Evolutionary conservation across 2,888 invertebrate species (phyloP).

Genomic region (Schrankia costaestrigalis): DNA sequence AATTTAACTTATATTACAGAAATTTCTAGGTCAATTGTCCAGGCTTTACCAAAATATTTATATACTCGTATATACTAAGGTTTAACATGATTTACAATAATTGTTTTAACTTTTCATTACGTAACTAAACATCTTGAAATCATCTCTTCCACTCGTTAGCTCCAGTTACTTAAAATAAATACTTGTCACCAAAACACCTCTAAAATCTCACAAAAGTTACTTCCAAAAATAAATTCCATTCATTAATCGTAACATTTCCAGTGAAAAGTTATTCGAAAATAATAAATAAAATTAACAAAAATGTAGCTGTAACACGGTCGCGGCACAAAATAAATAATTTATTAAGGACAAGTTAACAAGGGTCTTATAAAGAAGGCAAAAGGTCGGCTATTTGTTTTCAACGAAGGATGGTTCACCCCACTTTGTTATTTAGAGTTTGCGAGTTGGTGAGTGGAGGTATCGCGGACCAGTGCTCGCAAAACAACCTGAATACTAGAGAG

Average conservation of each 20-base stretch:
- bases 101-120: no score
- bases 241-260: slow-evolving; percentile 38
- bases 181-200: no score
- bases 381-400: slow-evolving; percentile 79
- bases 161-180: no score
- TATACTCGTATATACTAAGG: no score
- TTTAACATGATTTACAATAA: no score
- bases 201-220: slow-evolving; percentile 30
- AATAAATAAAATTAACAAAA: slow-evolving; percentile 68
- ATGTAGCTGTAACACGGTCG: slow-evolving; percentile 51
- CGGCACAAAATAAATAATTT: slow-evolving; percentile 75
- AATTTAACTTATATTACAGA: no score
- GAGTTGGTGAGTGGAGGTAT: slow-evolving; percentile 49
- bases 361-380: slow-evolving; percentile 80
- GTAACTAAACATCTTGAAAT: no score
- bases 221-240: slow-evolving; percentile 37
- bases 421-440: slow-evolving; percentile 74
- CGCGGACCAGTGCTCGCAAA: slow-evolving; percentile 38
- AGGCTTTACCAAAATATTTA: no score
- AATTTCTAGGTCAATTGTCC: no score
- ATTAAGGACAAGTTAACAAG: slow-evolving; percentile 80
- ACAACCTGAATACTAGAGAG: slow-evolving; percentile 43
- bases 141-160: no score
- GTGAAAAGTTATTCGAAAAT: slow-evolving; percentile 56
- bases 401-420: slow-evolving; percentile 66